Percentiles rank a stretch among this genome's conserved stretches.
These are phyloP conservation scores for Harpagoxenus sublaevis DNA, from an alignment of 2,888 invertebrate genomes.

Conservation along the genomic window DNA sequence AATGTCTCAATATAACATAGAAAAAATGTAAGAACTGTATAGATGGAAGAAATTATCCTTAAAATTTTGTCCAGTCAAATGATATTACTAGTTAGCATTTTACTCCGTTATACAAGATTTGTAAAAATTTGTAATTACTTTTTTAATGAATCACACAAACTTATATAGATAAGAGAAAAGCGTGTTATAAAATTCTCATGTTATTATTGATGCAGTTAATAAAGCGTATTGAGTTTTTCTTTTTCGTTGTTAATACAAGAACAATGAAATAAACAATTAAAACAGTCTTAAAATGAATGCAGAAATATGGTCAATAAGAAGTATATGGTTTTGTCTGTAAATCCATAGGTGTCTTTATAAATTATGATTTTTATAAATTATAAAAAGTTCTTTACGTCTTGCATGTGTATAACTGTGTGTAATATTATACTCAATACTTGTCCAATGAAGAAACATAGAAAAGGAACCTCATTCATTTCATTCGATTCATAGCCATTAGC, in stretches of 20 bases:
- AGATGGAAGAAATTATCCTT: slow-evolving; percentile 26
- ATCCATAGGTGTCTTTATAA: slow-evolving; percentile 32
- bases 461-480: slow-evolving; percentile 58
- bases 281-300: slow-evolving; percentile 36
- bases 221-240: slow-evolving; percentile 31
- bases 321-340: slow-evolving; percentile 32
- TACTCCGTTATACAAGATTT: background rate
- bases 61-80: slow-evolving; percentile 28
- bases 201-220: slow-evolving; percentile 22
- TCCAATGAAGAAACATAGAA: slow-evolving; percentile 56
- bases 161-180: slow-evolving; percentile 5
- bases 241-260: slow-evolving; percentile 44
- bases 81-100: background rate
- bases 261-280: slow-evolving; percentile 10
- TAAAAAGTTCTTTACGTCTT: slow-evolving; percentile 52
- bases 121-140: slow-evolving; percentile 6
- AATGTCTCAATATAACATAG: slow-evolving; percentile 25
- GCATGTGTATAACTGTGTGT: slow-evolving; percentile 56
- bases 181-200: slow-evolving; percentile 11
- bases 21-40: slow-evolving; percentile 31
- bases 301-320: slow-evolving; percentile 24
- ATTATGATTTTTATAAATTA: slow-evolving; percentile 31
- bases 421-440: slow-evolving; percentile 51
- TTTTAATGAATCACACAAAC: slow-evolving; percentile 15
- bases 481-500: slow-evolving; percentile 61